A percentile compares a stretch with the other conserved stretches of the same genome.
Evolutionary conservation across 2,113 vertebrate genomes (phyloP).

Genomic region (Mixornis gularis): DNA sequence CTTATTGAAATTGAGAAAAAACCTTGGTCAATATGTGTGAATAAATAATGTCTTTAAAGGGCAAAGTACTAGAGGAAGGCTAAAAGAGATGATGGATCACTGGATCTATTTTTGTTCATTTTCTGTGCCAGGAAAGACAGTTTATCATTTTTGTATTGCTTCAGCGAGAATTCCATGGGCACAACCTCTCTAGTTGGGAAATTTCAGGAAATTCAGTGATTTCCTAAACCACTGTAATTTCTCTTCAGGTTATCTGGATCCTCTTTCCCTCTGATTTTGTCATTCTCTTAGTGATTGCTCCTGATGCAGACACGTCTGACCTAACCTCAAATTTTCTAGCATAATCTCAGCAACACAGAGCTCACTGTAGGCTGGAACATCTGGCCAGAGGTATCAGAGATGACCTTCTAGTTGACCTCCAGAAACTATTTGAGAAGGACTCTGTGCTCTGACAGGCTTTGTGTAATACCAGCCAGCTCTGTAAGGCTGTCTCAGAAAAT

Average conservation of each 20-base stretch:
- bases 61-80: background rate
- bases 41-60: background rate
- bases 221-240: background rate
- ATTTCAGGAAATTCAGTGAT: background rate
- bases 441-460: background rate
- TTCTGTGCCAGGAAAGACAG: background rate
- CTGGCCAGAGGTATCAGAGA: background rate
- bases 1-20: slow-evolving; percentile 7
- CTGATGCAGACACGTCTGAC: background rate
- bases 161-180: background rate
- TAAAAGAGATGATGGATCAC: background rate
- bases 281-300: background rate
- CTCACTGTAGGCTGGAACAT: background rate
- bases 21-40: background rate
- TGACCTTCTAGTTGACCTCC: background rate
- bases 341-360: background rate
- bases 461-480: background rate
- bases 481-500: background rate
- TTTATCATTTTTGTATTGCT: background rate
- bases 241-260: background rate
- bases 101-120: background rate
- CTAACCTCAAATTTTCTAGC: background rate
- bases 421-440: background rate
- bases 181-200: background rate
- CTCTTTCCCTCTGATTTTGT: background rate